Percentiles rank a stretch among this genome's conserved stretches.
phyloP scores from a whole-genome alignment of 2,113 vertebrate species.

The Eulemur rufifrons region DNA sequence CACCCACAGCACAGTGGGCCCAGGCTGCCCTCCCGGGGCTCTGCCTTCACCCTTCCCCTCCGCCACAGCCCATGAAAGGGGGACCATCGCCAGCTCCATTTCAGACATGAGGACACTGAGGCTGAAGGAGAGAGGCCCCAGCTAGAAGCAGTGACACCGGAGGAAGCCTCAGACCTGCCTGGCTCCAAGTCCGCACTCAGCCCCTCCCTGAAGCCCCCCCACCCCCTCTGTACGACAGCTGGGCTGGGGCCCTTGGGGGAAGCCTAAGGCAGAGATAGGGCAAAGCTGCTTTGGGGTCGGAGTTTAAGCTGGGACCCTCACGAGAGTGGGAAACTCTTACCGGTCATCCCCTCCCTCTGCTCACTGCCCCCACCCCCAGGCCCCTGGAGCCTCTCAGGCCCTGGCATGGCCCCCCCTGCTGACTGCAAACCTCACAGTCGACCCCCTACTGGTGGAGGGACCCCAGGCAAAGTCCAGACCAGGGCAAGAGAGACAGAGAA shows the following conservation, averaged over 20 bases:
- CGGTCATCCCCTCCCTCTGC: neutral
- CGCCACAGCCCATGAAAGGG: too few species aligned
- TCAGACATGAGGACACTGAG: neutral
- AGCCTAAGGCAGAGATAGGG: neutral
- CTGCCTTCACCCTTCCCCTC: accelerated
- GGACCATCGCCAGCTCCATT: too few species aligned
- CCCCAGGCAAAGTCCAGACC: neutral
- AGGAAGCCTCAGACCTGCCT: neutral
- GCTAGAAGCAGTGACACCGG: neutral
- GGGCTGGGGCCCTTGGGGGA: neutral
- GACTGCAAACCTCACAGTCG: neutral
- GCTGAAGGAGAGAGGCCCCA: neutral
- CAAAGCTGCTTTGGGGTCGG: neutral
- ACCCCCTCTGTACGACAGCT: neutral
- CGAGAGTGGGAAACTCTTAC: neutral
- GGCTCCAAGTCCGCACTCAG: neutral
- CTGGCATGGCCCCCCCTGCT: too few species aligned
- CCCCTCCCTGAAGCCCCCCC: neutral
- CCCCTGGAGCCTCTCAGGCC: neutral
- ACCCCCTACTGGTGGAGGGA: neutral
- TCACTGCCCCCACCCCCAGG: neutral
- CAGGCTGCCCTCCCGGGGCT: neutral
- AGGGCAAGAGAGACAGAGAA: too few species aligned
- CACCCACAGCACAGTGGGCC: accelerated
- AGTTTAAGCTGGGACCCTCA: neutral